These are phyloP conservation scores for Bimastos eiseni DNA, from an alignment of 2,888 invertebrate species.

Conservation along the genomic window DNA sequence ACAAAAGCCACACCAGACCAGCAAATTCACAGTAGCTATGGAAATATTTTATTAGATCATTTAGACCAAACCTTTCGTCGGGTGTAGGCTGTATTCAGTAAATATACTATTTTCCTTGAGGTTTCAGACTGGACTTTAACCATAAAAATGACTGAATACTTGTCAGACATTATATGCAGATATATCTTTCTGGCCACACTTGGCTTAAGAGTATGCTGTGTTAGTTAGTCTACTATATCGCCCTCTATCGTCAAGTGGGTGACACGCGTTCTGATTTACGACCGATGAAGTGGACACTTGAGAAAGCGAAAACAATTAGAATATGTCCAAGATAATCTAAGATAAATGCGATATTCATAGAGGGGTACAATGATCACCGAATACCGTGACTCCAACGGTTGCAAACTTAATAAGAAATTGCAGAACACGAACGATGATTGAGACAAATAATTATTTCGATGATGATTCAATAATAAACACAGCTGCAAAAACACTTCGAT, in stretches of 20 bases:
- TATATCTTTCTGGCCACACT: neutral
- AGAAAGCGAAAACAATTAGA: neutral
- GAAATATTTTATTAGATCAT: neutral
- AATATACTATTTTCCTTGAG: neutral
- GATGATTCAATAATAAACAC: neutral
- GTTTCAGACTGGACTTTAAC: neutral
- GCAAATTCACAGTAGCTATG: no score
- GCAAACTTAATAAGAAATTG: neutral
- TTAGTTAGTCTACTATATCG: neutral
- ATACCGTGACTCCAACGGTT: neutral
- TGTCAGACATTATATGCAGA: neutral
- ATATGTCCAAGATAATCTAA: neutral
- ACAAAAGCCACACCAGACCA: no score
- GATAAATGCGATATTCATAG: neutral
- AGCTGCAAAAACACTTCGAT: neutral
- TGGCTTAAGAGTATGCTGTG: neutral
- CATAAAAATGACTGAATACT: neutral
- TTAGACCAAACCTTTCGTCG: neutral
- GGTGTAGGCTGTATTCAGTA: neutral
- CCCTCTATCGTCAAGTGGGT: neutral
- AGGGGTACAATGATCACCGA: neutral
- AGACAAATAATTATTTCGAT: neutral
- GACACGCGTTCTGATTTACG: neutral
- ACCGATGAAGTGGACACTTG: neutral
- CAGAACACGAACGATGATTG: neutral